Percentiles rank a stretch among this genome's conserved stretches.
These are phyloP conservation scores for Penaeus monodon DNA, from an alignment of 2,888 invertebrate species.

Conservation along the genomic window DNA sequence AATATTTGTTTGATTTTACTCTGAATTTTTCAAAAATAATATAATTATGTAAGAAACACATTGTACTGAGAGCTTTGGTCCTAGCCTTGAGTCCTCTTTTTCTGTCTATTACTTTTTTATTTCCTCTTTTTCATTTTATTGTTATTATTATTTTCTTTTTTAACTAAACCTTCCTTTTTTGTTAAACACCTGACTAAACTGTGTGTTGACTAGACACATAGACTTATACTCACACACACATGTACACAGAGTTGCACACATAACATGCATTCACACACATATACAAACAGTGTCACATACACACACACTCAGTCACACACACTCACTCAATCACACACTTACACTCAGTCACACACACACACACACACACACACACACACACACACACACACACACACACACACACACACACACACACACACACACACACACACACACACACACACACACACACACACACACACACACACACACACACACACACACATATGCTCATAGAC, in stretches of 20 bases:
- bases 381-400: not conserved
- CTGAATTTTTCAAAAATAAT: constrained; percentile 2
- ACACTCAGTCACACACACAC: no score
- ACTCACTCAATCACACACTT: no score
- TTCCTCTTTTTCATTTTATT: not conserved
- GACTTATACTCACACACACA: not conserved
- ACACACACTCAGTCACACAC: not conserved
- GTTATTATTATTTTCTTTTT: no score
- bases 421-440: no score
- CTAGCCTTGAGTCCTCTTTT: constrained; percentile 10
- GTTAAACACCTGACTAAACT: no score
- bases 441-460: no score
- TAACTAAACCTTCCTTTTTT: no score
- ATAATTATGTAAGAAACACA: not conserved
- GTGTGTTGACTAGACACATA: not conserved
- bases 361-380: not conserved
- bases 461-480: no score
- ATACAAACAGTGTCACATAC: not conserved
- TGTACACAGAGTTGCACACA: not conserved
- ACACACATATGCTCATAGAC: no score
- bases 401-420: not conserved
- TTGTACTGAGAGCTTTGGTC: constrained; percentile 44
- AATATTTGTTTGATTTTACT: not conserved
- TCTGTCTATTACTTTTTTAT: constrained; percentile 17
- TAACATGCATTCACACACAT: not conserved